Percentiles rank a stretch among this genome's conserved stretches.
Conservation (phyloP, 2,113 vertebrate species). For the Hemiscyllium ocellatum region DNA sequence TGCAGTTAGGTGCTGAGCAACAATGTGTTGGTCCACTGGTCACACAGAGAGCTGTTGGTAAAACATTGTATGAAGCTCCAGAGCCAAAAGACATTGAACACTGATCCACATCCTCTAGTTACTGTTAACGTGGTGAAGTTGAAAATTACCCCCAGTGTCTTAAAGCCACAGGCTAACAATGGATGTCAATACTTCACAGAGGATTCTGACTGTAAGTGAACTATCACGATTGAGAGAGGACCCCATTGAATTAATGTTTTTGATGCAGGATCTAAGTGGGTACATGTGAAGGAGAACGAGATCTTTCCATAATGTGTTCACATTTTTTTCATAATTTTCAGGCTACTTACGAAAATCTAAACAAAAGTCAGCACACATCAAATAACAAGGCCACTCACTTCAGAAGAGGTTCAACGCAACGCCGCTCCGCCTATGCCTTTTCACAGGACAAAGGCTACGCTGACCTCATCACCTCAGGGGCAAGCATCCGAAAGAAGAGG, state of each 20-base stretch:
- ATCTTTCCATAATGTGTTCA: neutral
- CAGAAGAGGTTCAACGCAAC: constrained; percentile 42
- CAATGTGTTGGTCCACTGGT: too few species aligned
- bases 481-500: constrained; percentile 43
- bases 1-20: too few species aligned
- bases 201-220: neutral
- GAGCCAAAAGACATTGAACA: too few species aligned
- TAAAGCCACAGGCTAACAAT: neutral
- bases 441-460: constrained; percentile 67
- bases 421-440: constrained; percentile 70
- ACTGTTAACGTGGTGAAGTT: neutral
- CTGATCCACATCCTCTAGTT: neutral
- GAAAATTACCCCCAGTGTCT: neutral
- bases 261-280: neutral
- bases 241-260: neutral
- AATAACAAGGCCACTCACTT: constrained; percentile 40
- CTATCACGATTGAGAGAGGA: too few species aligned
- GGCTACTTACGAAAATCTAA: neutral
- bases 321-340: neutral
- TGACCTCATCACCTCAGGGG: constrained; percentile 58
- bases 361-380: neutral
- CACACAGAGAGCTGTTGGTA: too few species aligned
- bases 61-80: too few species aligned
- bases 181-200: neutral
- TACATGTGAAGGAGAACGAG: neutral